A percentile compares a stretch with the other conserved stretches of the same genome.
Evolutionary conservation across 37 sponge, comb jelly and placozoan species (phyloP).

Genomic region (Beroe ovata): DNA sequence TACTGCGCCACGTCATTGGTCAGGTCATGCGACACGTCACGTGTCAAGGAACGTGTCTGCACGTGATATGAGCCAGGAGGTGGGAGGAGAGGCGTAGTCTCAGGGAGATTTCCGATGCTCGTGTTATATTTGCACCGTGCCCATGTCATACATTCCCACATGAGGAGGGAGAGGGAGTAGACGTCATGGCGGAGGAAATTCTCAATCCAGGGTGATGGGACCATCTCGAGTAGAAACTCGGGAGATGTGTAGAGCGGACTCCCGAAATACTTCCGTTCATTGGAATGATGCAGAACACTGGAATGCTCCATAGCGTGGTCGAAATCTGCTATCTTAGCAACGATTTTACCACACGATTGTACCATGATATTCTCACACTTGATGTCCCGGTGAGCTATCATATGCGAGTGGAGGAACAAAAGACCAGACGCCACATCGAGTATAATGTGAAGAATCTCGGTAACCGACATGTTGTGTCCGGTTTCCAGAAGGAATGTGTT

Average conservation of each 20-base stretch:
- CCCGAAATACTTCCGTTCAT: background rate
- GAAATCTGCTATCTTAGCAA: conserved; percentile 51
- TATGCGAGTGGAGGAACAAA: background rate
- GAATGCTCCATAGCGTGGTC: conserved; percentile 20
- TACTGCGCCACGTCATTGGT: conserved; percentile 23
- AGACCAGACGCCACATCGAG: background rate
- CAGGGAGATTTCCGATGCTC: background rate
- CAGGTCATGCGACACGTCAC: background rate
- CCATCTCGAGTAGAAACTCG: conserved; percentile 20
- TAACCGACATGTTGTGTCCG: background rate
- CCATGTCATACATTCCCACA: conserved; percentile 62
- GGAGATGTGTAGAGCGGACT: conserved; percentile 28
- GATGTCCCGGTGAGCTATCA: conserved; percentile 40
- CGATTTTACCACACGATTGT: background rate
- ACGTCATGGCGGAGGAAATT: conserved; percentile 40
- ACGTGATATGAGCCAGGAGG: background rate
- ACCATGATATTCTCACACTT: conserved; percentile 36
- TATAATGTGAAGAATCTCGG: background rate
- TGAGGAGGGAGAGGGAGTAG: conserved; percentile 3
- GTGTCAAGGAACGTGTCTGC: background rate
- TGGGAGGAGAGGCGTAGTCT: background rate
- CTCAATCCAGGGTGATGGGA: background rate
- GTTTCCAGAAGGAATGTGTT: background rate
- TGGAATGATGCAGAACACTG: background rate
- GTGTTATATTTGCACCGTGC: background rate